Conservation (phyloP, 2,888 invertebrate species). For the Sclerodermus sp. region DNA sequence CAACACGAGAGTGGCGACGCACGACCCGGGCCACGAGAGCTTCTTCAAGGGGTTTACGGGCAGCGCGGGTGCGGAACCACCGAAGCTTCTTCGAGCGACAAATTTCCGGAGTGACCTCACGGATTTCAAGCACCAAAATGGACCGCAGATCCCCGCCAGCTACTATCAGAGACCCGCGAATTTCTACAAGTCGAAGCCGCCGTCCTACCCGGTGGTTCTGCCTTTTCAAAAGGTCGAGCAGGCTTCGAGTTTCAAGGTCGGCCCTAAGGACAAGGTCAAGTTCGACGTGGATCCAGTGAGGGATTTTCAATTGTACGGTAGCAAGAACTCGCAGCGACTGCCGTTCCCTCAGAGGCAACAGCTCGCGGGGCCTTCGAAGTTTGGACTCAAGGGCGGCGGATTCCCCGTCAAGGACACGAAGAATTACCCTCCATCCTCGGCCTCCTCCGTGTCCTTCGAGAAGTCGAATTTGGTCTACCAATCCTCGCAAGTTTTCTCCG, state of each 20-base stretch:
- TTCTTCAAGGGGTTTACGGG: constrained; percentile 33
- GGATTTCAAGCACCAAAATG: constrained; percentile 36
- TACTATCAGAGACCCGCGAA: constrained; percentile 41
- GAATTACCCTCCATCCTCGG: constrained; percentile 40
- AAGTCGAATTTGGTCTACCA: constrained; percentile 69
- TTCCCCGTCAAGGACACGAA: constrained; percentile 17
- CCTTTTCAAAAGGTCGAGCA: constrained; percentile 61
- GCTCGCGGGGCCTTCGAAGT: constrained; percentile 19
- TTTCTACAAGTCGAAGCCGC: constrained; percentile 58
- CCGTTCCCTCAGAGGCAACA: constrained; percentile 9
- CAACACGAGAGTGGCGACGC: constrained; percentile 42
- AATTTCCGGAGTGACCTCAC: constrained; percentile 33
- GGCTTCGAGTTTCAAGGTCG: constrained; percentile 12
- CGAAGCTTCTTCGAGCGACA: constrained; percentile 55
- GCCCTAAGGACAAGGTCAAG: constrained; percentile 21
- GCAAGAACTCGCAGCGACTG: constrained; percentile 26
- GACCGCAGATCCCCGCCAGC: constrained; percentile 37
- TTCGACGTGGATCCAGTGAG: constrained; percentile 11
- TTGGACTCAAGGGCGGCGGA: constrained; percentile 15
- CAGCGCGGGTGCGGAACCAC: constrained; percentile 45
- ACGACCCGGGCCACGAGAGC: constrained; percentile 34
- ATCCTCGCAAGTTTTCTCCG: constrained; percentile 55
- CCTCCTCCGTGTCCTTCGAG: constrained; percentile 66
- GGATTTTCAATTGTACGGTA: constrained; percentile 29
- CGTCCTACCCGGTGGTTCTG: constrained; percentile 69